Base-by-base conservation (phyloP, 2,797 vertebrate genomes). In the Sebastes cheni region DNA sequence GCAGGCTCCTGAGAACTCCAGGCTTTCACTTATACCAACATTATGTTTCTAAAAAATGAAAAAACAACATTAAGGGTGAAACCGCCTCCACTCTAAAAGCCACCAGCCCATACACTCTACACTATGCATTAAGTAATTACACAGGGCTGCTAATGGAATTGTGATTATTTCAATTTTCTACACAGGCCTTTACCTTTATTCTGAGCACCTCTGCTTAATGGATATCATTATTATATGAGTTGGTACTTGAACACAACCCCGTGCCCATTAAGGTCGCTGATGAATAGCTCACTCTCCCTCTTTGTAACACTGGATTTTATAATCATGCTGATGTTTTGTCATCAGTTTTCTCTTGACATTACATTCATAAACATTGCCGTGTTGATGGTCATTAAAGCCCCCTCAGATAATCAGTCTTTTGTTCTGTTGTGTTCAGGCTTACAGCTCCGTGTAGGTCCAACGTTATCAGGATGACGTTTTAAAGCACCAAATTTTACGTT, bases 121-220 rank as follows among this genome's bases (percentile, higher is more conserved):
- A 39, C 27, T 20, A 8, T 67, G 39, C 75, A 80, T 83, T 76
- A 78, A 83, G 59, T 77, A 62, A 85, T 89, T 84, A 77, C 75
- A 52, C 20, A 10, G 13, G 20, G 39, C 75, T 39, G 18, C 55
- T 81, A 72, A 86, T 79, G 72, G 59, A 77, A 39, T 12, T 75
- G 58, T 67, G 39, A 77, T 75, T 68, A 46, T 86, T 81, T 77
- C 27, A 68, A 66, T 83, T 67, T 79, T 72, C 52, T 18, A 13
- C 25, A 23, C 32, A 75, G 25, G 27, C 39, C 42, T 50, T n/a
- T 5, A 25, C 61, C 22, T 72, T 72, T 59, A 52, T 59, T 56
- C 22, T 30, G 39, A 62, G 52, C 54, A 58, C n/a, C 14, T 58
- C 36, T 27, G 70, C 9, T 67, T 82, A 79, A 86, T 88, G 72